These are phyloP conservation scores for Tethya wilhelma DNA, from an alignment of 37 sponge, comb jelly and placozoan species.

Conservation along the genomic window DNA sequence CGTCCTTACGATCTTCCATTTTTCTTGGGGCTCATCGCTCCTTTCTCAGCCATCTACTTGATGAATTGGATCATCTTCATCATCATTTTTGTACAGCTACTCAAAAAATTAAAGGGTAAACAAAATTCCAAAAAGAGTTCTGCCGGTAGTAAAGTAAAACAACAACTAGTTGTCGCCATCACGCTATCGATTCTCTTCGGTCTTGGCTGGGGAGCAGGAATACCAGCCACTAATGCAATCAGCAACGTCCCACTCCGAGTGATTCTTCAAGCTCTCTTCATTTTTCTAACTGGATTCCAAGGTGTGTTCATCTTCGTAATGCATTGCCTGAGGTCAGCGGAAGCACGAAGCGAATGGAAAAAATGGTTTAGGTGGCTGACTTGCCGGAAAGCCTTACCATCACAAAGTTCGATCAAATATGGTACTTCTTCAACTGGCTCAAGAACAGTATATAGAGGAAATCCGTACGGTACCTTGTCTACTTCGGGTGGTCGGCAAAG, in stretches of 20 bases:
- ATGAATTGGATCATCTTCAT: slow-evolving; percentile 14
- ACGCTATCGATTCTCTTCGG: slow-evolving; percentile 20
- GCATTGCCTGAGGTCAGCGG: slow-evolving; percentile 37
- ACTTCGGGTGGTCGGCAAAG: too few species aligned
- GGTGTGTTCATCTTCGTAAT: slow-evolving; percentile 43
- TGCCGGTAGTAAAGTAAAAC: slow-evolving; percentile 4
- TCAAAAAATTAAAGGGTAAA: background rate
- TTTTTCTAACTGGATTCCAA: slow-evolving; percentile 32
- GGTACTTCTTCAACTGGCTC: too few species aligned
- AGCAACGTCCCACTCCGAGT: background rate
- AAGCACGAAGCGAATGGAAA: slow-evolving; percentile 41
- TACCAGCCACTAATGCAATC: slow-evolving; percentile 4
- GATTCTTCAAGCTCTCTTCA: slow-evolving; percentile 31
- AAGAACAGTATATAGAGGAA: too few species aligned
- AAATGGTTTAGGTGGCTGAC: background rate
- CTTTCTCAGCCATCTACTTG: slow-evolving; percentile 3
- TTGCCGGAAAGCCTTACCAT: too few species aligned
- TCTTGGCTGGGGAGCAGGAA: slow-evolving; percentile 22
- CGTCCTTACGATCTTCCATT: background rate
- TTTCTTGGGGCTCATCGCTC: background rate
- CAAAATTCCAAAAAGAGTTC: too few species aligned
- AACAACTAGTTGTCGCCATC: background rate
- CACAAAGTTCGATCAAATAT: too few species aligned
- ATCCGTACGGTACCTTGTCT: too few species aligned
- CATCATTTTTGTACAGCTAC: background rate